A percentile compares a stretch with the other conserved stretches of the same genome.
These are phyloP conservation scores for Ciconia nigra DNA, from an alignment of 2,797 vertebrate species.

Conservation along the genomic window DNA sequence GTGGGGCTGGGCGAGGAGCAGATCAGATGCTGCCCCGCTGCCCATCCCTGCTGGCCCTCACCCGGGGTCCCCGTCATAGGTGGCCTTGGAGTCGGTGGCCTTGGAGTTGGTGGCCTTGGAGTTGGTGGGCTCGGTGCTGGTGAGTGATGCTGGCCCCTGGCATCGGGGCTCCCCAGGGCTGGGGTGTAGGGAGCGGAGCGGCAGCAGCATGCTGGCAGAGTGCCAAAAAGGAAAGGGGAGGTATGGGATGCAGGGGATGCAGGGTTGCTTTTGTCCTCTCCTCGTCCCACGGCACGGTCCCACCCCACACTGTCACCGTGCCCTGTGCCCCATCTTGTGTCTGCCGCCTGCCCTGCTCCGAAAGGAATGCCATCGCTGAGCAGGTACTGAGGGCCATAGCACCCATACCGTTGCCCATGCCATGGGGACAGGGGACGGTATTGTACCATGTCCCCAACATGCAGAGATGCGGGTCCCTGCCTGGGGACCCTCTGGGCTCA, in stretches of 20 bases:
- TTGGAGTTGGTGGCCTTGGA: background rate
- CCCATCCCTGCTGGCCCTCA: background rate
- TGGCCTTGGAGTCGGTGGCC: background rate
- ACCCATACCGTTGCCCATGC: background rate
- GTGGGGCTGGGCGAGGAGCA: accelerated
- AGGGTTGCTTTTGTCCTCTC: background rate
- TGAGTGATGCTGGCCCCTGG: background rate
- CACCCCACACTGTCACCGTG: accelerated
- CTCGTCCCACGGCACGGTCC: accelerated
- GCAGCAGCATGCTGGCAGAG: background rate
- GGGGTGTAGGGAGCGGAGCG: background rate
- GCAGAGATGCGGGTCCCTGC: background rate
- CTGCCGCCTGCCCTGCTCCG: background rate
- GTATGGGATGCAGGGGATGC: background rate
- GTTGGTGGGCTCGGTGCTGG: slow-evolving; percentile 23
- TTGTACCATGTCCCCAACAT: accelerated
- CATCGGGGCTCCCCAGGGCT: background rate
- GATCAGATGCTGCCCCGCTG: accelerated
- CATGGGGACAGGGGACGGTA: background rate
- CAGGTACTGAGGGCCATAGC: background rate
- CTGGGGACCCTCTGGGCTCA: background rate
- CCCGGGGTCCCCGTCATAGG: background rate
- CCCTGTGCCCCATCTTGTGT: background rate
- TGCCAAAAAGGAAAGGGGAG: background rate
- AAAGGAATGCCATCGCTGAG: background rate